Evolutionary conservation across 2,113 vertebrate genomes (phyloP).

Genomic region (Rissa tridactyla): DNA sequence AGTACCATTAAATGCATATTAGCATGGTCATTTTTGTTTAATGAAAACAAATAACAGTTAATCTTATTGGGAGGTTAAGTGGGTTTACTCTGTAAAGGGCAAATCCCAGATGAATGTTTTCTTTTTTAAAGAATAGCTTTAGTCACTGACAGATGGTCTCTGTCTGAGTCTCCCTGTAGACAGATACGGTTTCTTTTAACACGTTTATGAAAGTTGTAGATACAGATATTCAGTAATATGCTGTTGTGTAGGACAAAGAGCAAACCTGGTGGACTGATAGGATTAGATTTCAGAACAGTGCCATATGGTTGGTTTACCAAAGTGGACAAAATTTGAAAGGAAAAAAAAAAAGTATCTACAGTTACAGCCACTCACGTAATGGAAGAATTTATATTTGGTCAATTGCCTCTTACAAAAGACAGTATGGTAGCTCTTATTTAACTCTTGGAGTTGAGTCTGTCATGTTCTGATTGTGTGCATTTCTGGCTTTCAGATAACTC

Average conservation of each 20-base stretch:
- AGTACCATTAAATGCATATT: constrained; percentile 79
- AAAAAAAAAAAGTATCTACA: constrained; percentile 27
- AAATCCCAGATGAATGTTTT: constrained; percentile 81
- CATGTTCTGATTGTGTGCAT: background rate
- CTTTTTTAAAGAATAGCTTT: constrained; percentile 74
- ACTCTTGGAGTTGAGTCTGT: background rate
- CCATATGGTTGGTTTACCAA: constrained; percentile 78
- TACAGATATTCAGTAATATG: constrained; percentile 79
- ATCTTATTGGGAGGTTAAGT: constrained; percentile 85
- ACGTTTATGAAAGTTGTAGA: constrained; percentile 82
- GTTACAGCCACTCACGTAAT: constrained; percentile 42
- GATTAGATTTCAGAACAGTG: constrained; percentile 78
- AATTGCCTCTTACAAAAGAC: background rate
- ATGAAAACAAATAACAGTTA: constrained; percentile 84
- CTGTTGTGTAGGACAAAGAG: constrained; percentile 72
- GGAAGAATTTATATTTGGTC: background rate
- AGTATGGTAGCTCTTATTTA: background rate
- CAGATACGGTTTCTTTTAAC: constrained; percentile 82
- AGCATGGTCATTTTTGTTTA: constrained; percentile 82
- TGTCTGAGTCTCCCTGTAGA: constrained; percentile 76
- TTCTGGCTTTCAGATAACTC: constrained; percentile 20
- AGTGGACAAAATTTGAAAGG: constrained; percentile 67
- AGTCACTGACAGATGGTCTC: constrained; percentile 82
- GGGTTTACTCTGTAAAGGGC: constrained; percentile 79
- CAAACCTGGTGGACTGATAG: constrained; percentile 67